Evolutionary conservation across 2,113 vertebrate genomes (phyloP), one percentile per base, ranked within the genome.

Genomic region (Ceyx melanurus): DNA sequence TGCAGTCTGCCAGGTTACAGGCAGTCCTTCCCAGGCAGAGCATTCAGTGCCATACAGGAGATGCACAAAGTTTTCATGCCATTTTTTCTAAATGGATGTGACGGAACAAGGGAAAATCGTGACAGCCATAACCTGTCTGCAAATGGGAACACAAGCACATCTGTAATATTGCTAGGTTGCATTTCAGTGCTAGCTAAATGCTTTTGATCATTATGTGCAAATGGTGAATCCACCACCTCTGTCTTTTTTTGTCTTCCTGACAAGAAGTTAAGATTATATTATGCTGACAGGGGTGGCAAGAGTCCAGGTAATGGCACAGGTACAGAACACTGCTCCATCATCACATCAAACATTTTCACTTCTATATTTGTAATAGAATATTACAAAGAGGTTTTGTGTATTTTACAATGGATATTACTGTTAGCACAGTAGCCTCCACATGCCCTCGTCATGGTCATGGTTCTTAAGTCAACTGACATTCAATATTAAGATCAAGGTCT

Each of bases 121-220:
- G 72, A 54, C 45, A 90, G 68, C 7, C 90, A 56, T 20, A 82
- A 53, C 25, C 67, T 70, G 35, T 2, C 8, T 58, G 43, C 58
- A 94, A 89, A n/a, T 60, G 64, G 54, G 33, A 80, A 89, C 94
- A 70, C 35, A 91, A 88, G 51, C 60, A 90, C 51, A 51, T 8
- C 26, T 89, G 37, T 80, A 82, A 77, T 42, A 54, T 8, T 62
- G 81, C 7, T 58, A 37, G 74, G 60, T 60, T 82, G 80, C n/a
- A 46, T 57, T 76, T 62, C 51, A 82, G 75, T 3, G 23, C 58
- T 58, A 61, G 50, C 26, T 72, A 92, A 93, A 84, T 45, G 67
- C 40, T 93, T 82, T 23, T 43, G 42, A 79, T 33, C 37, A 13
- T 26, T 43, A 26, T 5, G 20, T 35, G 56, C 51, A 74, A 70